These are phyloP conservation scores for Lophotriccus pileatus DNA, from an alignment of 2,797 vertebrate species.

Conservation along the genomic window DNA sequence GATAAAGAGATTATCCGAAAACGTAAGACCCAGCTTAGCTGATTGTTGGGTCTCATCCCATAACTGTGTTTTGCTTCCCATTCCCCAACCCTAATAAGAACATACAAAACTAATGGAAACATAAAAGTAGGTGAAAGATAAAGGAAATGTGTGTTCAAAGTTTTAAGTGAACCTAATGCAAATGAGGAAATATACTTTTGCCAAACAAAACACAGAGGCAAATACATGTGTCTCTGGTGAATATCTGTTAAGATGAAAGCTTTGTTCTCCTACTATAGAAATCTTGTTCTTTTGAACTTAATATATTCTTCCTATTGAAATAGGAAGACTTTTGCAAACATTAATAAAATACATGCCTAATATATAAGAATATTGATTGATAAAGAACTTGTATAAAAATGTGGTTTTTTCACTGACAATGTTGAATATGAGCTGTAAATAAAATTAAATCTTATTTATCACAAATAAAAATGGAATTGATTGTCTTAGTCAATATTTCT, in stretches of 20 bases:
- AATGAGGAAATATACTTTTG: neutral
- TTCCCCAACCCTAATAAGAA: neutral
- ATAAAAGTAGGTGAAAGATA: neutral
- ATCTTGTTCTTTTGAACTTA: neutral
- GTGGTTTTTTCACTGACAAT: neutral
- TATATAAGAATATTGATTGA: neutral
- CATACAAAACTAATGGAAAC: neutral
- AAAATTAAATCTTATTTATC: neutral
- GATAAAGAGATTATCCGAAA: conserved; percentile 45
- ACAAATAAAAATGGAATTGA: neutral
- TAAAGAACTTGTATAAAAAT: neutral
- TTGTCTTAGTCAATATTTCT: neutral
- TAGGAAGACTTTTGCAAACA: neutral
- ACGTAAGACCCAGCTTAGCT: neutral
- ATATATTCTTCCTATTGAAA: neutral
- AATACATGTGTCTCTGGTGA: neutral
- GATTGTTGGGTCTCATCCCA: conserved; percentile 14
- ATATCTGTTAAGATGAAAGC: neutral
- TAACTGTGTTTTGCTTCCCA: conserved; percentile 4
- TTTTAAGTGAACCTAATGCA: neutral
- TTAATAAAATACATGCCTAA: neutral
- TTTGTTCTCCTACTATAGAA: neutral
- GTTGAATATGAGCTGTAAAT: neutral
- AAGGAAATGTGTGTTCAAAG: neutral
- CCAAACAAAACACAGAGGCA: conserved; percentile 8